phyloP scores from a whole-genome alignment of 2,797 vertebrate species.

The Spheniscus humboldti region DNA sequence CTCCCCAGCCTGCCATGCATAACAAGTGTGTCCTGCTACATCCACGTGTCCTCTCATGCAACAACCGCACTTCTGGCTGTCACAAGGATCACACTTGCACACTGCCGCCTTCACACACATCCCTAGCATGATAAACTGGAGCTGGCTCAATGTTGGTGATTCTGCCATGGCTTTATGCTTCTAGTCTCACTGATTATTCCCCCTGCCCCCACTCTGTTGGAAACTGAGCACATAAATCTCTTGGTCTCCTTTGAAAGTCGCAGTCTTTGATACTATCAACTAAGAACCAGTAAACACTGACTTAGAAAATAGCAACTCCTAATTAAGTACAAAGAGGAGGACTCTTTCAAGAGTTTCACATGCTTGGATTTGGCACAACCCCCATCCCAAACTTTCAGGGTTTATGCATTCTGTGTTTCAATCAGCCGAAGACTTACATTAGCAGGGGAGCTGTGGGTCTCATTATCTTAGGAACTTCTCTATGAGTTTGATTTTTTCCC shows the following conservation, averaged over 20 bases:
- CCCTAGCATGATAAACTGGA: neutral
- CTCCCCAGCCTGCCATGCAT: neutral
- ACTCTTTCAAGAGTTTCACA: neutral
- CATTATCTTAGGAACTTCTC: neutral
- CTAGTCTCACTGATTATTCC: neutral
- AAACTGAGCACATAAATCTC: neutral
- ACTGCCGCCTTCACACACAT: neutral
- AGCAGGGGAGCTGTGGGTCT: neutral
- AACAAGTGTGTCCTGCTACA: neutral
- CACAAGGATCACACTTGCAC: neutral
- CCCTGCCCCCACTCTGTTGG: too few species aligned
- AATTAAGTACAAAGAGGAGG: neutral
- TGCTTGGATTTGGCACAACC: neutral
- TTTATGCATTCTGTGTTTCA: neutral
- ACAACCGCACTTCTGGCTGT: neutral
- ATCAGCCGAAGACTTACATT: neutral
- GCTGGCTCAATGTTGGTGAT: neutral
- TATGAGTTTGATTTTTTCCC: neutral
- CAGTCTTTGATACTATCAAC: neutral
- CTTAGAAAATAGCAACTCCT: neutral
- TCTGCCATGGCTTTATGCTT: neutral
- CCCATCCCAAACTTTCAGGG: neutral
- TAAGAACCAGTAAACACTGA: neutral
- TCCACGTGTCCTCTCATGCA: rapidly evolving
- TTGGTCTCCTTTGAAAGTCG: neutral